phyloP scores from a whole-genome alignment of 1,140 invertebrate genomes.

The Drosophila willistoni region DNA sequence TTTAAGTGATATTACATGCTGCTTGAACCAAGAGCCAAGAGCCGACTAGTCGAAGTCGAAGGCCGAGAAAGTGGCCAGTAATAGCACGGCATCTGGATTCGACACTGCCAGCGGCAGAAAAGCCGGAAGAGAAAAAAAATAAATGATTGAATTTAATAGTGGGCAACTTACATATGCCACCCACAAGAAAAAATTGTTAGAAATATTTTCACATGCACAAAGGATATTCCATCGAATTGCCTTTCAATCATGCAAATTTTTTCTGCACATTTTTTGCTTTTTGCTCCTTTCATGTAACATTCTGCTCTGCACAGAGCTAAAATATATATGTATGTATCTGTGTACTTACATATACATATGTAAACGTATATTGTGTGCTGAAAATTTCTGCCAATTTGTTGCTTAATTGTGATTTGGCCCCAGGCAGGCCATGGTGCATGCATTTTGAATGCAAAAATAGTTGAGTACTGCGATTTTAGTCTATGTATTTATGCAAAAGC shows the following conservation, averaged over 20 bases:
- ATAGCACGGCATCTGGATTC: conserved; percentile 15
- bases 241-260: conserved; percentile 13
- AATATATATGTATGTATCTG: too few species aligned
- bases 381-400: conserved; percentile 15
- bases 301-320: neutral
- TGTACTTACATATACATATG: too few species aligned
- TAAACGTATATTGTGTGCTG: neutral
- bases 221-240: conserved; percentile 16
- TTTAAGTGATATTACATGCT: conserved; percentile 68
- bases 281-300: neutral
- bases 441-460: conserved; percentile 14
- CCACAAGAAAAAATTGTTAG: neutral
- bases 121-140: neutral
- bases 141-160: conserved; percentile 10
- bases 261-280: neutral
- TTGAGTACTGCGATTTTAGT: conserved; percentile 14
- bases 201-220: conserved; percentile 9
- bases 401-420: conserved; percentile 14
- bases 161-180: neutral
- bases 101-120: conserved; percentile 4
- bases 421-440: conserved; percentile 4
- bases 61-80: neutral
- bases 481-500: conserved; percentile 10
- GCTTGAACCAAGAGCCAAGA: conserved; percentile 33
- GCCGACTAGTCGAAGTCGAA: neutral